These are phyloP conservation scores for Sinocyclocheilus anshuiensis DNA, from an alignment of 2,113 vertebrate genomes.

Conservation along the genomic window DNA sequence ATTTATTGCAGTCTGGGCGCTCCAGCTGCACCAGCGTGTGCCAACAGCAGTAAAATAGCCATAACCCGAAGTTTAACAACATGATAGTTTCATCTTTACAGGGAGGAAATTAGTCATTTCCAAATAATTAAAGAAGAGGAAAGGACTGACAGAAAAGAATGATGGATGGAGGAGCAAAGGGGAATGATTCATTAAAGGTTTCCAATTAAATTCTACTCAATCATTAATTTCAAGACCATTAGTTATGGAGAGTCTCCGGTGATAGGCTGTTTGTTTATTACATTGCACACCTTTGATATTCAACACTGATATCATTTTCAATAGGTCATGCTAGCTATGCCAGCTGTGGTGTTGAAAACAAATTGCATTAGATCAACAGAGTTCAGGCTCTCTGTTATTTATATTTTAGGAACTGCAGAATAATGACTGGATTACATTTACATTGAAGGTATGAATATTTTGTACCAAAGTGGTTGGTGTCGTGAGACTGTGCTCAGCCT, in stretches of 20 bases:
- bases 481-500: too few species aligned
- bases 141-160: neutral
- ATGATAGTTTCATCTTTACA: conserved; percentile 1
- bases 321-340: neutral
- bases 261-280: neutral
- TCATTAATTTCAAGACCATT: neutral
- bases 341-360: neutral
- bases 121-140: conserved; percentile 6
- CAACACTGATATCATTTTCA: neutral
- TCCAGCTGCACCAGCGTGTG: conserved; percentile 14
- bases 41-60: conserved; percentile 44
- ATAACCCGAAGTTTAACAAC: conserved; percentile 9
- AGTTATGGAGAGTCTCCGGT: neutral
- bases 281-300: neutral
- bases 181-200: conserved; percentile 3
- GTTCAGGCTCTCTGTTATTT: neutral
- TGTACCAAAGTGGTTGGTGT: too few species aligned
- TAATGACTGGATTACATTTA: neutral
- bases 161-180: neutral
- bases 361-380: neutral
- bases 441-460: too few species aligned
- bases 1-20: conserved; percentile 39
- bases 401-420: neutral
- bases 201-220: neutral
- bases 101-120: neutral